phyloP scores from a whole-genome alignment of 30 jellyfish, hydroid and myxozoan genomes.

The Haliclystus octoradiatus region DNA sequence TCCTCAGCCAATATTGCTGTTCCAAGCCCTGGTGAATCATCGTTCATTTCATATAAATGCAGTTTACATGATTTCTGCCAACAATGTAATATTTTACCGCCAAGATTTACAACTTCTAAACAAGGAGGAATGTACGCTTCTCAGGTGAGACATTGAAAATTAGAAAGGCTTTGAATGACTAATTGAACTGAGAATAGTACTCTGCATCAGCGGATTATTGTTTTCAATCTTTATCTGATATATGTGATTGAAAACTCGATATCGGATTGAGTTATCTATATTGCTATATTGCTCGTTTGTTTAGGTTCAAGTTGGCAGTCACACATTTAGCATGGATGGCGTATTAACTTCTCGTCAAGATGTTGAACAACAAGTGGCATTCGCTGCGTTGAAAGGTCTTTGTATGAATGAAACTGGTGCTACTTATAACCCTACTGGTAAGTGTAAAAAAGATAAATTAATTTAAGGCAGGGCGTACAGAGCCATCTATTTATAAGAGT shows the following conservation, averaged over 20 bases:
- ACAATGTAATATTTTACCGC: slow-evolving; percentile 95
- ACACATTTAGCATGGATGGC: slow-evolving; percentile 55
- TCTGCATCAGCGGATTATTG: too few relatives aligned
- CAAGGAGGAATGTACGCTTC: slow-evolving; percentile 68
- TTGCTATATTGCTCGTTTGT: background rate
- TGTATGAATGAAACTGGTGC: slow-evolving; percentile 86
- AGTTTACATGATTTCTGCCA: slow-evolving; percentile 98
- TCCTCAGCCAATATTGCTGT: slow-evolving; percentile 77
- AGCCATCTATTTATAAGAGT: too few relatives aligned
- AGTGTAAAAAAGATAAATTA: too few relatives aligned
- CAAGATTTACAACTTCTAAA: slow-evolving; percentile 72
- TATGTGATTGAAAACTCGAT: too few relatives aligned
- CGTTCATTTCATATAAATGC: slow-evolving; percentile 95
- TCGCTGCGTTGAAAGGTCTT: slow-evolving; percentile 77
- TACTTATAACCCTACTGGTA: slow-evolving; percentile 73
- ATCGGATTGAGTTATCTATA: too few relatives aligned
- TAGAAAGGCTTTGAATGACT: too few relatives aligned
- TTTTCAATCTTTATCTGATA: too few relatives aligned
- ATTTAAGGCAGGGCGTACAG: too few relatives aligned
- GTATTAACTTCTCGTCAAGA: slow-evolving; percentile 60
- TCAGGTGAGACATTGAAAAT: slow-evolving; percentile 48
- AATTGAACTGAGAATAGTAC: too few relatives aligned
- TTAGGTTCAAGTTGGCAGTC: slow-evolving; percentile 95
- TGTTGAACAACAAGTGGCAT: slow-evolving; percentile 90
- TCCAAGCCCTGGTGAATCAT: slow-evolving; percentile 94